These are phyloP conservation scores for Cephonodes hylas DNA, from an alignment of 2,888 invertebrate species.

Conservation along the genomic window DNA sequence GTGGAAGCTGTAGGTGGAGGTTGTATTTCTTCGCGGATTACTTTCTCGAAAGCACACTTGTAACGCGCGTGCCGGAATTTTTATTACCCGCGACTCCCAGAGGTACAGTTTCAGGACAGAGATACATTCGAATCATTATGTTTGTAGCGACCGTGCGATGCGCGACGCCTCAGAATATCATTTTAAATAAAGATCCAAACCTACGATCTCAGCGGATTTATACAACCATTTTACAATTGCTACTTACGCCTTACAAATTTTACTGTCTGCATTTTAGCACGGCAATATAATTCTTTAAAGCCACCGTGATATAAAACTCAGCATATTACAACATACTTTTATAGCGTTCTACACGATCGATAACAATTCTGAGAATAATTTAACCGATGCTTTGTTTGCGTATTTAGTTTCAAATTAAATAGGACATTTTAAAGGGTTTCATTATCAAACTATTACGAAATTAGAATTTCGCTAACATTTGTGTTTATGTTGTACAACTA, in stretches of 20 bases:
- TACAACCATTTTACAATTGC: slow-evolving; percentile 20
- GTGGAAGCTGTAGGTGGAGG: slow-evolving; percentile 69
- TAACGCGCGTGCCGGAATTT: slow-evolving; percentile 69
- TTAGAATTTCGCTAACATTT: too few relatives aligned
- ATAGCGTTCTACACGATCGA: background rate
- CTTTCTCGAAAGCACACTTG: slow-evolving; percentile 69
- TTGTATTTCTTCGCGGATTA: slow-evolving; percentile 77
- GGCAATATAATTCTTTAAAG: slow-evolving; percentile 22
- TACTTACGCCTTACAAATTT: slow-evolving; percentile 25
- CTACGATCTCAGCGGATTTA: slow-evolving; percentile 15
- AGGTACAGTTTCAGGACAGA: slow-evolving; percentile 67
- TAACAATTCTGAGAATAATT: background rate
- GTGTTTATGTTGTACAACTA: too few relatives aligned
- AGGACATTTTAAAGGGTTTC: too few relatives aligned
- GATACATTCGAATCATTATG: slow-evolving; percentile 70
- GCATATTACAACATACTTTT: background rate
- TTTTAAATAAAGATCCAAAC: slow-evolving; percentile 40
- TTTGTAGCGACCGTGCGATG: slow-evolving; percentile 49
- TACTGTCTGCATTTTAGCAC: slow-evolving; percentile 19
- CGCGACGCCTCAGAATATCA: slow-evolving; percentile 43
- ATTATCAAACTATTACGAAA: too few relatives aligned
- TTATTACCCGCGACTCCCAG: slow-evolving; percentile 68
- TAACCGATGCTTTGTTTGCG: background rate
- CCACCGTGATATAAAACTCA: slow-evolving; percentile 19
- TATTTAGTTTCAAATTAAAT: background rate